Evolutionary conservation across 2,113 vertebrate species (phyloP), one percentile per base, ranked within the genome.

Genomic region (Caranx ignobilis): DNA sequence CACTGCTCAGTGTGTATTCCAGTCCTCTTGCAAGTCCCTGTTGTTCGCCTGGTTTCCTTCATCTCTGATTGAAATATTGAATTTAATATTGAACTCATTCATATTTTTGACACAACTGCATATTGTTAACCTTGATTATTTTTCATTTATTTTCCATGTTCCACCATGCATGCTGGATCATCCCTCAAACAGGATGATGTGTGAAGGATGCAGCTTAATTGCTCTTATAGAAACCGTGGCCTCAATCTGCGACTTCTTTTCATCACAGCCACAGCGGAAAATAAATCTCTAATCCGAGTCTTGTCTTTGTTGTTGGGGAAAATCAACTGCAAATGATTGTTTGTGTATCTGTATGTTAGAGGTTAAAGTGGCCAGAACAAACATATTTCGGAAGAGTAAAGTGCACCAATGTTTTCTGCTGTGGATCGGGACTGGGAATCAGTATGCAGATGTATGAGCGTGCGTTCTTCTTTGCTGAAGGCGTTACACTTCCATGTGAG

Each of bases 171-270:
- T 34, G 54, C 61, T 41, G 71, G 72, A 86, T 88, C 81, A 88
- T 92, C 87, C 84, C 63, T 88, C 76, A 91, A 87, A 87, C 77
- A 76, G 82, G 87, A 92, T 90, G 84, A 91, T 82, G 76, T 83
- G 64, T 71, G 82, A 83, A 83, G 59, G 88, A 89, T 84, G 81
- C 79, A 78, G 85, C 85, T 93, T 91, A 90, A 89, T 89, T 86
- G 71, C 77, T 85, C 74, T 18, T 68, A 69, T 70, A 59, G 66
- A 86, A 85, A 75, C 35, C 3, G 26, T 80, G 82, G 52, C 87
- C 88, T 90, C 72, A 84, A 89, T 91, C 84, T 87, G 65, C n/a
- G 65, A 81, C 87, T 72, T 81, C 55, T 70, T 89, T 87, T 85
- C 75, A 85, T 88, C 79, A 70, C 76, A 2, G 41, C 31, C 74